Conservation (phyloP, 2,113 vertebrate species). For the Pristiophorus japonicus region DNA sequence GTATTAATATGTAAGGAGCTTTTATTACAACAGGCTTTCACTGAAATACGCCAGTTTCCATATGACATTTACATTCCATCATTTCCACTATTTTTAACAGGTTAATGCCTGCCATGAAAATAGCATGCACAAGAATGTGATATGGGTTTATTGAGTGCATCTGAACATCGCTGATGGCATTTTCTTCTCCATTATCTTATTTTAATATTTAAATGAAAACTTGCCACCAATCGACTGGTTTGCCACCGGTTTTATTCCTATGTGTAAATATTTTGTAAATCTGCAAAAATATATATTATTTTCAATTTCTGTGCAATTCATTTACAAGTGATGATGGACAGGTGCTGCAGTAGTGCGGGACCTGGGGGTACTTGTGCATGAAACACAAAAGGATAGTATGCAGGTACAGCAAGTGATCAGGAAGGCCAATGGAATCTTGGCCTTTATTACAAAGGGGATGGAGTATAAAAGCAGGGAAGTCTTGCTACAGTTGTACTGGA, state of each 20-base stretch:
- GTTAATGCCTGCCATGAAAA: not conserved
- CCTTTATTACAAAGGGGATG: too few relatives aligned
- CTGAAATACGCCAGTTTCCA: not conserved
- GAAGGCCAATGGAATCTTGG: too few relatives aligned
- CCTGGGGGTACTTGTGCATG: too few relatives aligned
- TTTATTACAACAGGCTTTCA: not conserved
- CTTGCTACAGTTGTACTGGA: too few relatives aligned
- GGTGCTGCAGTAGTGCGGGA: too few relatives aligned
- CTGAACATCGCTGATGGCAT: not conserved
- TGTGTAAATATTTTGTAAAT: not conserved
- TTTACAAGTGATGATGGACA: not conserved
- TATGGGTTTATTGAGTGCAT: not conserved
- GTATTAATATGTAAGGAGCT: not conserved
- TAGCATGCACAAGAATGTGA: not conserved
- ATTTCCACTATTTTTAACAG: constrained; percentile 1
- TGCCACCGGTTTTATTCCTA: not conserved
- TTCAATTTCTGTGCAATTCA: not conserved
- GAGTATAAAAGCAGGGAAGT: too few relatives aligned
- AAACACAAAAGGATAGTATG: too few relatives aligned
- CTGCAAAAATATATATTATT: not conserved
- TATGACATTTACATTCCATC: not conserved
- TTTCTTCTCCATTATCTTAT: not conserved
- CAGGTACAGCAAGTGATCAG: too few relatives aligned
- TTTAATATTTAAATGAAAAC: not conserved
- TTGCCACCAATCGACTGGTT: not conserved